phyloP scores from a whole-genome alignment of 2,888 invertebrate genomes.

The Noctua janthina region DNA sequence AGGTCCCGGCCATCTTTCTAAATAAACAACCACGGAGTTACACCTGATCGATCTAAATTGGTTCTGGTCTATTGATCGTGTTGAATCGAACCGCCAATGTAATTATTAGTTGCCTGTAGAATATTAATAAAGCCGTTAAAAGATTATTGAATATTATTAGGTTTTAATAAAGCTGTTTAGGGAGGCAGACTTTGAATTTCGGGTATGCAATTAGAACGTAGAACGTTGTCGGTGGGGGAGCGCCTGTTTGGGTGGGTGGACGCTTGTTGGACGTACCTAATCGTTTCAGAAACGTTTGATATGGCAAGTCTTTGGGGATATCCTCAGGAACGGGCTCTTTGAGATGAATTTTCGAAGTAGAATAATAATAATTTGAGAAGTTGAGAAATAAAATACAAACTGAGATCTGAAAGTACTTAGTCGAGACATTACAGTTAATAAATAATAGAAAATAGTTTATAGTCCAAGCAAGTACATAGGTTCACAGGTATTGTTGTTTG shows the following conservation, averaged over 20 bases:
- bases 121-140: constrained; percentile 47
- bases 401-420: background rate
- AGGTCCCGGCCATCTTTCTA: constrained; percentile 28
- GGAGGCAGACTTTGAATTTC: constrained; percentile 41
- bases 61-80: constrained; percentile 37
- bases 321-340: background rate
- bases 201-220: constrained; percentile 46
- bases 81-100: constrained; percentile 32
- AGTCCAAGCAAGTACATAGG: background rate
- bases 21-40: constrained; percentile 31
- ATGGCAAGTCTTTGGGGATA: constrained; percentile 18
- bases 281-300: constrained; percentile 21
- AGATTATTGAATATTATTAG: constrained; percentile 50
- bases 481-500: background rate
- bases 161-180: constrained; percentile 51
- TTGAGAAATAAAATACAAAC: background rate
- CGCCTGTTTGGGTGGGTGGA: constrained; percentile 2
- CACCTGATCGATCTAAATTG: constrained; percentile 38
- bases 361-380: background rate
- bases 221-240: constrained; percentile 4
- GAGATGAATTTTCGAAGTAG: background rate
- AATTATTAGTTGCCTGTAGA: constrained; percentile 42
- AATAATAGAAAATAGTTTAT: background rate
- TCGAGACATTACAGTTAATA: background rate
- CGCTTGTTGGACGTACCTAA: constrained; percentile 25